Conservation (phyloP, 2,797 vertebrate genomes). For the Nyctibius grandis region DNA sequence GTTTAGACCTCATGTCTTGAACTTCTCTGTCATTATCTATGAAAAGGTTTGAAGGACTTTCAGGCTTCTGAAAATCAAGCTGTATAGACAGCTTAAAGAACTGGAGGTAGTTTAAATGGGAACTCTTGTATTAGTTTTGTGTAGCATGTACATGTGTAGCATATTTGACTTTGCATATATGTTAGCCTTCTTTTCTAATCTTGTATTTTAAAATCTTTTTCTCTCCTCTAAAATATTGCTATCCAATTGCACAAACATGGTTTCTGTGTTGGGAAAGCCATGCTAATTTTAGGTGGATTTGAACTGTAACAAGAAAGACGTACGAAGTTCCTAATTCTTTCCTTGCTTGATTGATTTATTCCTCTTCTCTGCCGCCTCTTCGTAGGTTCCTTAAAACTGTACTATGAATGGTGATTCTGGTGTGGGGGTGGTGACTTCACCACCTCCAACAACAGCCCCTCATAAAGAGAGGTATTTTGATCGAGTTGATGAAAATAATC, state of each 20-base stretch:
- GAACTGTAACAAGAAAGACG: background rate
- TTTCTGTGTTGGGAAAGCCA: background rate
- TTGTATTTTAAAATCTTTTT: background rate
- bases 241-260: background rate
- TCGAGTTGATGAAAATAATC: slow-evolving; percentile 94
- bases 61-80: background rate
- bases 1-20: background rate
- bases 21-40: background rate
- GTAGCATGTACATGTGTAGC: background rate
- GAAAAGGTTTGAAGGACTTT: background rate
- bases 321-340: background rate
- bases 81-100: background rate
- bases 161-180: background rate
- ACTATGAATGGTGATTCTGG: slow-evolving; percentile 95
- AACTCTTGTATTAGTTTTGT: background rate
- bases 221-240: background rate
- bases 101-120: background rate
- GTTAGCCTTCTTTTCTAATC: background rate
- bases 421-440: slow-evolving; percentile 94
- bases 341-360: background rate
- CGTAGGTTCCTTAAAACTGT: slow-evolving; percentile 43
- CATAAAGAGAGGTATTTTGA: slow-evolving; percentile 99
- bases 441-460: slow-evolving; percentile 91
- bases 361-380: background rate
- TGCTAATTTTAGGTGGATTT: background rate